These are phyloP conservation scores for Cherax quadricarinatus DNA, from an alignment of 1,140 invertebrate species.

Conservation along the genomic window DNA sequence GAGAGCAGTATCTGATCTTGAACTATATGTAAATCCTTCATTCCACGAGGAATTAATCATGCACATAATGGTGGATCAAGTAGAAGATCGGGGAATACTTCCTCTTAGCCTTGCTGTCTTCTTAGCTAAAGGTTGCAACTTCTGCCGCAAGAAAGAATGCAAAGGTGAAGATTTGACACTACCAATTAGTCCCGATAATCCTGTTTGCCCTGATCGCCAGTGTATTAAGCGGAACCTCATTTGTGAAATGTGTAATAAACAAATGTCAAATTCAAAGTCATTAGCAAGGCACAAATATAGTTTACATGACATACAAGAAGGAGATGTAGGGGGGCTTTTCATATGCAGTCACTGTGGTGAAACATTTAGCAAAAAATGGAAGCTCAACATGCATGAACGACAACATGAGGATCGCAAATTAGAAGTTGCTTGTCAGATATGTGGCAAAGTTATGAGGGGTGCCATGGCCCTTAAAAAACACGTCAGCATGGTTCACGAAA, in stretches of 20 bases:
- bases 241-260: conserved; percentile 71
- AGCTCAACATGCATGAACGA: conserved; percentile 72
- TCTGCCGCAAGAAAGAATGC: conserved; percentile 71
- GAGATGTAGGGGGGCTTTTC: conserved; percentile 64
- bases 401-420: conserved; percentile 71
- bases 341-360: conserved; percentile 73
- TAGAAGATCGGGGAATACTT: conserved; percentile 56
- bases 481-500: conserved; percentile 70
- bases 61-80: conserved; percentile 73
- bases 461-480: conserved; percentile 73
- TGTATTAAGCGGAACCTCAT: conserved; percentile 71
- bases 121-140: conserved; percentile 69
- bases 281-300: conserved; percentile 71
- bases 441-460: conserved; percentile 71
- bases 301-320: conserved; percentile 70
- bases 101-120: conserved; percentile 65
- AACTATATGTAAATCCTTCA: conserved; percentile 68
- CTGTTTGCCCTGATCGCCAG: conserved; percentile 72
- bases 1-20: conserved; percentile 69
- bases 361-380: conserved; percentile 73
- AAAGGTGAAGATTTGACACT: conserved; percentile 69
- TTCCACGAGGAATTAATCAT: conserved; percentile 72
- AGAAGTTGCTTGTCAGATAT: conserved; percentile 62
- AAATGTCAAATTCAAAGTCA: conserved; percentile 72
- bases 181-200: conserved; percentile 70